Evolutionary conservation across 2,113 vertebrate species (phyloP).

Genomic region (Holacanthus passer): DNA sequence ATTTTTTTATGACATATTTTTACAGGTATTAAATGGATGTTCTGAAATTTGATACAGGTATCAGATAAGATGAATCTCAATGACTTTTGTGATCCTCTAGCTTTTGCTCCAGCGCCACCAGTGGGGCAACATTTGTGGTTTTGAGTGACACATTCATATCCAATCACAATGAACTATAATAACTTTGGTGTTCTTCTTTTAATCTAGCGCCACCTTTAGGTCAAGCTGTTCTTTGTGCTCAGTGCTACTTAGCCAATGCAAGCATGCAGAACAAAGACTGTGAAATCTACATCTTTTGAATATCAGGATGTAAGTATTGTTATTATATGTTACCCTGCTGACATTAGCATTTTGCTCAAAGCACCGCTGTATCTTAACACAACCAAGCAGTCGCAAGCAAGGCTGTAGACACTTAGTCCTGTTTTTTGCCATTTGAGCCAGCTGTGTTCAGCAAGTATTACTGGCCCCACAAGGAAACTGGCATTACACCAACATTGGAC

Average conservation of each 20-base stretch:
- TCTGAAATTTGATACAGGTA: too few relatives aligned
- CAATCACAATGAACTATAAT: background rate
- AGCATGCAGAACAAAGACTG: background rate
- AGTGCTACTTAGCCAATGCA: background rate
- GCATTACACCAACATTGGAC: background rate
- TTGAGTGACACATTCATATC: background rate
- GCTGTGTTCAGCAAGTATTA: background rate
- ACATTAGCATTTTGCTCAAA: background rate
- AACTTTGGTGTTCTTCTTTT: background rate
- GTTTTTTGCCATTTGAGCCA: background rate
- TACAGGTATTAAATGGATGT: background rate
- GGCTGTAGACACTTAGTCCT: background rate
- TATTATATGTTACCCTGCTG: background rate
- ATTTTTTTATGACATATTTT: background rate
- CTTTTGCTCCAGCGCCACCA: background rate
- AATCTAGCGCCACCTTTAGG: background rate
- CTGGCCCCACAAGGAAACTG: background rate
- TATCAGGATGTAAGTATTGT: background rate
- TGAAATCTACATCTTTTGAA: background rate
- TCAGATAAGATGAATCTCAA: background rate
- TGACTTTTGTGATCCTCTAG: background rate
- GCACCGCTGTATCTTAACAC: background rate
- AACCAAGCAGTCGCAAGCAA: background rate
- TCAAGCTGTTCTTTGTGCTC: background rate
- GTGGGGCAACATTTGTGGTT: background rate